phyloP scores from a whole-genome alignment of 2,888 invertebrate species.

The Gerris lacustris region DNA sequence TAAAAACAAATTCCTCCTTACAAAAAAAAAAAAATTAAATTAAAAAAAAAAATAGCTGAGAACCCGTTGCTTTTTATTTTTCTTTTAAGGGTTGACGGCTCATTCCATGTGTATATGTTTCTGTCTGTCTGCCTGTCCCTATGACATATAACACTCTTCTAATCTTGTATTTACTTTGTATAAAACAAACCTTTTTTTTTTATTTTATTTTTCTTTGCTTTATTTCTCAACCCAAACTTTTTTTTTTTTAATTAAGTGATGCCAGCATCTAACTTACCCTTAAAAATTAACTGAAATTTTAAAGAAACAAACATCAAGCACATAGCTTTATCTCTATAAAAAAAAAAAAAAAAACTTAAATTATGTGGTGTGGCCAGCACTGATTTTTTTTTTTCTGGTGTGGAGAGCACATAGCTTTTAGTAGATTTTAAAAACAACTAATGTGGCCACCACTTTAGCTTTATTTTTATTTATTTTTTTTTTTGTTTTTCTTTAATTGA shows the following conservation, averaged over 20 bases:
- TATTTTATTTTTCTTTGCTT: slow-evolving; percentile 6
- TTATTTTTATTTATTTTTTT: too few relatives aligned
- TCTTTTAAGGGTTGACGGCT: background rate
- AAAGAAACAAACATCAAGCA: too few relatives aligned
- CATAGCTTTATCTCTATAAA: too few relatives aligned
- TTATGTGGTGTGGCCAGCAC: too few relatives aligned
- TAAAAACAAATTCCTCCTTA: background rate
- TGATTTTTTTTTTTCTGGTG: too few relatives aligned
- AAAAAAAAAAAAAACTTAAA: too few relatives aligned
- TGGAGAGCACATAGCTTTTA: too few relatives aligned
- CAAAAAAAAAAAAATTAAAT: background rate
- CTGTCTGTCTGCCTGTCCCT: background rate
- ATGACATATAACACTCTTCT: background rate
- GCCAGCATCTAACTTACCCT: background rate
- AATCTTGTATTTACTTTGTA: slow-evolving; percentile 3
- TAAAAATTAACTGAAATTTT: background rate
- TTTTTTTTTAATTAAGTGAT: slow-evolving; percentile 7
- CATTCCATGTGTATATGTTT: background rate
- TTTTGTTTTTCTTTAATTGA: too few relatives aligned
- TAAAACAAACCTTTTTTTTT: slow-evolving; percentile 3
- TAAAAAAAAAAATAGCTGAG: background rate
- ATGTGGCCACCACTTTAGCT: too few relatives aligned
- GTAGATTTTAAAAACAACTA: too few relatives aligned
- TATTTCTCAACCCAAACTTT: background rate
- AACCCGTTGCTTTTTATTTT: slow-evolving; percentile 4